Evolutionary conservation across 1,140 invertebrate species (phyloP).

Genomic region (Babylonia areolata): DNA sequence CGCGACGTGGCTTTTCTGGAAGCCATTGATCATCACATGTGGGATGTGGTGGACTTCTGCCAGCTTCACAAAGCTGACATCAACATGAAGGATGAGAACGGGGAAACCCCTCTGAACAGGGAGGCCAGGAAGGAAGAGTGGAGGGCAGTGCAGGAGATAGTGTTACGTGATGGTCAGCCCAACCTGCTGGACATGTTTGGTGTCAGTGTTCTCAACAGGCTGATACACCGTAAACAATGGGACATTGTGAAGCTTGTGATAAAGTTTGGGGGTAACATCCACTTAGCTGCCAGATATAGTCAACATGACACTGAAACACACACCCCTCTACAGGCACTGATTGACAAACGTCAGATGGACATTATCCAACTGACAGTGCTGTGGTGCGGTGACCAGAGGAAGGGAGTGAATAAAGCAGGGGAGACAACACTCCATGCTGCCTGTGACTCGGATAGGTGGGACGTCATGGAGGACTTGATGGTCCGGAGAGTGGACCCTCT

Average conservation of each 20-base stretch:
- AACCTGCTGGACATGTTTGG: background rate
- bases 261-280: background rate
- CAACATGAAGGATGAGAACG: background rate
- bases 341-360: background rate
- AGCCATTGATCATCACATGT: background rate
- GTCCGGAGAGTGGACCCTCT: background rate
- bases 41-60: slow-evolving; percentile 18
- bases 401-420: background rate
- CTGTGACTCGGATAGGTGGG: background rate
- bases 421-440: background rate
- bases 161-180: background rate
- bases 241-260: background rate
- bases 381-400: background rate
- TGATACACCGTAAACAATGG: background rate
- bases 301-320: background rate
- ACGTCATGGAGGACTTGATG: background rate
- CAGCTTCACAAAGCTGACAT: background rate
- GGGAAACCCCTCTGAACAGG: background rate
- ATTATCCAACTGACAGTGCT: background rate
- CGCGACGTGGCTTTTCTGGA: background rate
- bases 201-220: background rate
- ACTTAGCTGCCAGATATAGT: background rate
- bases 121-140: background rate
- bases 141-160: background rate
- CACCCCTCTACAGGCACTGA: background rate